These are phyloP conservation scores for Corapipo altera DNA, from an alignment of 2,113 vertebrate genomes.

Conservation along the genomic window DNA sequence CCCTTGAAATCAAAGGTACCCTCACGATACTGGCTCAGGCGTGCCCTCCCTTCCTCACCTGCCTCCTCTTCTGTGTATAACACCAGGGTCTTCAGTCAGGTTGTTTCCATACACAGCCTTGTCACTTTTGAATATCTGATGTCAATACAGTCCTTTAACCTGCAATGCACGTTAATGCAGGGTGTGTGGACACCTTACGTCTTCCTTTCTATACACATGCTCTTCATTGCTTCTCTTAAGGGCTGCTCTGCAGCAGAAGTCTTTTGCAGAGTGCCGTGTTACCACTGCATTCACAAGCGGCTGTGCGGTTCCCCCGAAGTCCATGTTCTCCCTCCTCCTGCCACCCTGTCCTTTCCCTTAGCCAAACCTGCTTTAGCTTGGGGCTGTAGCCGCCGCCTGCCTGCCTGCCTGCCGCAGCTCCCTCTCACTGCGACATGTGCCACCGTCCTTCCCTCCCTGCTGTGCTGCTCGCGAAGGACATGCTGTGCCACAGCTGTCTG, in stretches of 20 bases:
- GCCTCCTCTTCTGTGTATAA: background rate
- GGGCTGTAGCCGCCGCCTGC: background rate
- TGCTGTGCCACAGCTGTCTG: background rate
- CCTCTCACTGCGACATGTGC: background rate
- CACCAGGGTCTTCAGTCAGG: background rate
- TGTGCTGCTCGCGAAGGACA: background rate
- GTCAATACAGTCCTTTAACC: background rate
- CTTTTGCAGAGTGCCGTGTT: accelerated
- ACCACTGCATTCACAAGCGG: accelerated
- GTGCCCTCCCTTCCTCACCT: background rate
- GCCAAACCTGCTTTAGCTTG: accelerated
- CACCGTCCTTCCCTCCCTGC: background rate
- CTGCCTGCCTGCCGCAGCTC: background rate
- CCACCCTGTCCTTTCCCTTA: background rate
- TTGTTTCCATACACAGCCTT: background rate
- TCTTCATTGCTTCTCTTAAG: background rate
- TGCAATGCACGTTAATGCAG: background rate
- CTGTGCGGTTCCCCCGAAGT: accelerated
- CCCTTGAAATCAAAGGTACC: background rate
- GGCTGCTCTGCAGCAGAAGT: background rate
- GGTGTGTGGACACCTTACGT: background rate
- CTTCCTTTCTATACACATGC: too few relatives aligned
- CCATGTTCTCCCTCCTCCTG: background rate
- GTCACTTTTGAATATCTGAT: background rate
- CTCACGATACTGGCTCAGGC: background rate